Conservation (phyloP, 2,113 vertebrate species). For the Boleophthalmus pectinirostris region DNA sequence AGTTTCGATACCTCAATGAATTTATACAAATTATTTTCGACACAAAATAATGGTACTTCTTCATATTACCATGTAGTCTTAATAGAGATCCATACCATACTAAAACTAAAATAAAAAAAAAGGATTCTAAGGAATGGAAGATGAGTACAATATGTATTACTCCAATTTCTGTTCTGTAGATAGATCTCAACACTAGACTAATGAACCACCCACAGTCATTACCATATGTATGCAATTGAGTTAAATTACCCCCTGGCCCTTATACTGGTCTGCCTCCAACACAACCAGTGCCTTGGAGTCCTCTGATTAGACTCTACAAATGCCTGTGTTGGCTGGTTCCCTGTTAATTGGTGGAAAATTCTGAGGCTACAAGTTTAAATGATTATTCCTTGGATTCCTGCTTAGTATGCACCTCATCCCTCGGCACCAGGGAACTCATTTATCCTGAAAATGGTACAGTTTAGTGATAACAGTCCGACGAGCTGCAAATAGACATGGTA, state of each 20-base stretch:
- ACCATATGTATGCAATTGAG: conserved; percentile 62
- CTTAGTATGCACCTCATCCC: conserved; percentile 24
- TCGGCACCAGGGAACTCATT: conserved; percentile 36
- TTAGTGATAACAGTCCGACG: conserved; percentile 35
- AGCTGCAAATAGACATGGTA: conserved; percentile 20
- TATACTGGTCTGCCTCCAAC: conserved; percentile 41
- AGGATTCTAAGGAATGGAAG: neutral
- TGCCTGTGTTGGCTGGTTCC: conserved; percentile 38
- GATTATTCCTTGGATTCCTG: conserved; percentile 32
- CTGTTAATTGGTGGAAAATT: conserved; percentile 51
- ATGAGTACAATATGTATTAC: neutral
- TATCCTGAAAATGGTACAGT: conserved; percentile 23
- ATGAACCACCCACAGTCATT: conserved; percentile 58
- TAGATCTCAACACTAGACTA: conserved; percentile 37
- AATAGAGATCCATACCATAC: too few species aligned
- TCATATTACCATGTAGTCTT: too few species aligned
- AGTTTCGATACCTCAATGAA: neutral
- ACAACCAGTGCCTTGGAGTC: conserved; percentile 58
- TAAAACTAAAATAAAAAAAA: too few species aligned
- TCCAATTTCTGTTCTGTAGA: conserved; percentile 37
- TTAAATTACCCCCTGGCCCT: conserved; percentile 64
- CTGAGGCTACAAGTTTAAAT: conserved; percentile 40
- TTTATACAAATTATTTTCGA: too few species aligned
- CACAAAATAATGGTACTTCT: too few species aligned
- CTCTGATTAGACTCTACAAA: conserved; percentile 65